Evolutionary conservation across 2,888 invertebrate species (phyloP).

Genomic region (Phytoseiulus persimilis): DNA sequence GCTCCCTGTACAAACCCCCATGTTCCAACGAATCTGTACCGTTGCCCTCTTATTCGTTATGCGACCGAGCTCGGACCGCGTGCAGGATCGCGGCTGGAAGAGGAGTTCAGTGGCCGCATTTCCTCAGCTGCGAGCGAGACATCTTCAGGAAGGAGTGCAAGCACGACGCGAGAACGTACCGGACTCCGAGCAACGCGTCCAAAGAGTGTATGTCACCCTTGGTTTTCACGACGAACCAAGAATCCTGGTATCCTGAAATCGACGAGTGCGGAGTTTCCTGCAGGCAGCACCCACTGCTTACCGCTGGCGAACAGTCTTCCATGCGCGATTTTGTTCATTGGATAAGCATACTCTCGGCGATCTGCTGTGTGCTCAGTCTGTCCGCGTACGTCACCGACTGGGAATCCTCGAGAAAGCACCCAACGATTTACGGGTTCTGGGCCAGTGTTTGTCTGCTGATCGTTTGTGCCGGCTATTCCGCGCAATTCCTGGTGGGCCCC

Average conservation of each 20-base stretch:
- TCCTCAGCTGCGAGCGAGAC: constrained; percentile 14
- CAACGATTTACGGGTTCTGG: neutral
- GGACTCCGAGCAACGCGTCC: neutral
- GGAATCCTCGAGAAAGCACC: neutral
- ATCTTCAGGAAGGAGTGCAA: constrained; percentile 25
- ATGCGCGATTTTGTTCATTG: neutral
- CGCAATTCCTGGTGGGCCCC: neutral
- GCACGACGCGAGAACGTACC: neutral
- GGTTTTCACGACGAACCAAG: neutral
- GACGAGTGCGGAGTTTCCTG: constrained; percentile 21
- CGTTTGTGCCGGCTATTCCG: constrained; percentile 10
- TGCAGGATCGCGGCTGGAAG: neutral
- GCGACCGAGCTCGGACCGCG: constrained; percentile 18
- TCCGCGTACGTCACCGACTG: neutral
- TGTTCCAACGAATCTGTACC: constrained; percentile 6
- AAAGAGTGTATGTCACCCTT: constrained; percentile 1
- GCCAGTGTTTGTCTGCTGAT: neutral
- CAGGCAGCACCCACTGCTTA: neutral
- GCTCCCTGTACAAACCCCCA: constrained; percentile 10
- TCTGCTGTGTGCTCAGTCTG: constrained; percentile 9
- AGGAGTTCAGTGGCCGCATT: constrained; percentile 18
- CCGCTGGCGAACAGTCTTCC: neutral
- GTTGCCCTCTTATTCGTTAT: neutral
- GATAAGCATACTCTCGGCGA: neutral
- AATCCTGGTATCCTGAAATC: constrained; percentile 22